These are phyloP conservation scores for Acheta domesticus DNA, from an alignment of 2,888 invertebrate genomes.

Conservation along the genomic window DNA sequence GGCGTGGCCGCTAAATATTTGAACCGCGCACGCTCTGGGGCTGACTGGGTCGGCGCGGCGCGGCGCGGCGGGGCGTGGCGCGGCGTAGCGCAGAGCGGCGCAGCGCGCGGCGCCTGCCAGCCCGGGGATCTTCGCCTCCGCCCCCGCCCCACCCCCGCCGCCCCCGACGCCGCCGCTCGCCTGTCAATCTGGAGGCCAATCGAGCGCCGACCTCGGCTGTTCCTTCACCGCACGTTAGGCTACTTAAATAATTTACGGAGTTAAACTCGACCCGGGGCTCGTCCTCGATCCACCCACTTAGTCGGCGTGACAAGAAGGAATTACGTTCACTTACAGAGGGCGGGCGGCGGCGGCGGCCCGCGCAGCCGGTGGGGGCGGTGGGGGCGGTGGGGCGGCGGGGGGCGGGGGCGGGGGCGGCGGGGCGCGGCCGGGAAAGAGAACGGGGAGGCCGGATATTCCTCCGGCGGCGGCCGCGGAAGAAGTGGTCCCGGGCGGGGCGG, in stretches of 20 bases:
- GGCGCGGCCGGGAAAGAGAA: neutral
- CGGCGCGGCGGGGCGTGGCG: too few species aligned
- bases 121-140: too few species aligned
- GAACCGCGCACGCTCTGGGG: too few species aligned
- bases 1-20: too few species aligned
- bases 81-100: neutral
- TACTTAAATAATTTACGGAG: conserved; percentile 2
- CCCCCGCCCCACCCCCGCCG: too few species aligned
- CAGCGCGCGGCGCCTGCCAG: neutral
- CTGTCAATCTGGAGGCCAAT: conserved; percentile 1
- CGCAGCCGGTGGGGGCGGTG: too few species aligned
- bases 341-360: neutral
- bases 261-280: neutral
- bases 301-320: conserved; percentile 18
- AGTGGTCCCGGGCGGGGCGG: too few species aligned
- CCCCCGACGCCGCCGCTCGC: neutral
- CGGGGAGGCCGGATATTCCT: too few species aligned
- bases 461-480: too few species aligned
- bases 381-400: too few species aligned
- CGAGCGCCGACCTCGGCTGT: neutral
- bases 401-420: too few species aligned
- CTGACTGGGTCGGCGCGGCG: too few species aligned
- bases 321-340: neutral
- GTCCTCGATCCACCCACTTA: conserved; percentile 18
- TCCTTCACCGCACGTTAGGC: conserved; percentile 2